A percentile compares a stretch with the other conserved stretches of the same genome.
Evolutionary conservation across 1,140 invertebrate genomes (phyloP).

Genomic region (Temnothorax longispinosus): DNA sequence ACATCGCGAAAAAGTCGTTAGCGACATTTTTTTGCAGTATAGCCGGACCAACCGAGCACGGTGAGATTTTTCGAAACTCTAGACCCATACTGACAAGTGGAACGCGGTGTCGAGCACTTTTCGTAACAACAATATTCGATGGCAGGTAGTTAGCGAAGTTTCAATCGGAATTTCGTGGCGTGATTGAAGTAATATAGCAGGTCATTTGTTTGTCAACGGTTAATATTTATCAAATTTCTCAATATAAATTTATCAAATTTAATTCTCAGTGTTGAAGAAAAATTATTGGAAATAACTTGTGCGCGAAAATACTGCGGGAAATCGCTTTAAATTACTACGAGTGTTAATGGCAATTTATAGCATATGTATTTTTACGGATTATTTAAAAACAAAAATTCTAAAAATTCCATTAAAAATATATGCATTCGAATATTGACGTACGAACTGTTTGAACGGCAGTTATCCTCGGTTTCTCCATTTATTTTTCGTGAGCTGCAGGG

Average conservation of each 20-base stretch:
- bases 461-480: neutral
- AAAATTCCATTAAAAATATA: neutral
- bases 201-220: neutral
- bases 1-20: slow-evolving; percentile 31
- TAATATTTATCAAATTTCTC: neutral
- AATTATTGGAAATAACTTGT: neutral
- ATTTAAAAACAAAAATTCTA: neutral
- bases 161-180: neutral
- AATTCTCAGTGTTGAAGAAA: neutral
- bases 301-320: neutral
- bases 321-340: neutral
- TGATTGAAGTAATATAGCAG: neutral
- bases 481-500: neutral
- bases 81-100: slow-evolving; percentile 8
- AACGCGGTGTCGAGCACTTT: slow-evolving; percentile 17
- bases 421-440: neutral
- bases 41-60: neutral
- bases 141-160: slow-evolving; percentile 10
- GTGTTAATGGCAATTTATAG: neutral
- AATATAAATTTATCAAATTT: neutral
- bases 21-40: slow-evolving; percentile 1
- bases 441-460: neutral
- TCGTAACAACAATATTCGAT: slow-evolving; percentile 25
- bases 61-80: slow-evolving; percentile 38
- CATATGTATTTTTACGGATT: neutral